Conservation (phyloP, 2,113 vertebrate genomes). For the Alaudala cheleensis region DNA sequence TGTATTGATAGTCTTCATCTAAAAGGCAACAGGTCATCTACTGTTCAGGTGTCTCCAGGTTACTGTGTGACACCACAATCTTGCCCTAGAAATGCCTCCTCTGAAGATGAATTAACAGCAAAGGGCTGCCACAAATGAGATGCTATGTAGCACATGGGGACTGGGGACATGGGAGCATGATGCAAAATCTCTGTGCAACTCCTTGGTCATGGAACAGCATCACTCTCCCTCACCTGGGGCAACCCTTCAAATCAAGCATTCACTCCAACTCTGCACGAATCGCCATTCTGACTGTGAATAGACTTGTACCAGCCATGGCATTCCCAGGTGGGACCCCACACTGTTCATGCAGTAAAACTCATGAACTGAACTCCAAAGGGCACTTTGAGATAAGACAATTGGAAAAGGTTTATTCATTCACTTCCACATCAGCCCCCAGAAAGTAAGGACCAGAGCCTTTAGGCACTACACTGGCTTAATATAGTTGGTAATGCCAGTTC, state of each 20-base stretch:
- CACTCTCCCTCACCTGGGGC: not conserved
- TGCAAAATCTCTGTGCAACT: not conserved
- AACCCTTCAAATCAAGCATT: not conserved
- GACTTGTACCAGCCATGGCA: fast-evolving
- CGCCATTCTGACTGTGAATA: not conserved
- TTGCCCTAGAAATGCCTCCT: not conserved
- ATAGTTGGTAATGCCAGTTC: not conserved
- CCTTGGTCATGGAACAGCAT: fast-evolving
- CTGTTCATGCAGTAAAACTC: not conserved
- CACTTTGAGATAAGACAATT: not conserved
- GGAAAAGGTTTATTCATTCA: not conserved
- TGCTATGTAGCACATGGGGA: not conserved
- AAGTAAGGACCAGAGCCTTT: not conserved
- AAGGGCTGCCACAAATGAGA: not conserved
- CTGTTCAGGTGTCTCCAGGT: not conserved
- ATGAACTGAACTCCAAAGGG: not conserved
- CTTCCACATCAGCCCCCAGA: not conserved
- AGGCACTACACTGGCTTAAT: fast-evolving
- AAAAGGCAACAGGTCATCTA: not conserved
- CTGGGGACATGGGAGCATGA: not conserved
- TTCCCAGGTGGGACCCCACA: not conserved
- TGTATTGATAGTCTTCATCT: not conserved
- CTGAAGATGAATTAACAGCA: not conserved
- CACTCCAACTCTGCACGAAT: not conserved
- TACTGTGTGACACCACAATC: not conserved